phyloP scores from a whole-genome alignment of 2,888 invertebrate genomes.

The Autographa pulchrina region DNA sequence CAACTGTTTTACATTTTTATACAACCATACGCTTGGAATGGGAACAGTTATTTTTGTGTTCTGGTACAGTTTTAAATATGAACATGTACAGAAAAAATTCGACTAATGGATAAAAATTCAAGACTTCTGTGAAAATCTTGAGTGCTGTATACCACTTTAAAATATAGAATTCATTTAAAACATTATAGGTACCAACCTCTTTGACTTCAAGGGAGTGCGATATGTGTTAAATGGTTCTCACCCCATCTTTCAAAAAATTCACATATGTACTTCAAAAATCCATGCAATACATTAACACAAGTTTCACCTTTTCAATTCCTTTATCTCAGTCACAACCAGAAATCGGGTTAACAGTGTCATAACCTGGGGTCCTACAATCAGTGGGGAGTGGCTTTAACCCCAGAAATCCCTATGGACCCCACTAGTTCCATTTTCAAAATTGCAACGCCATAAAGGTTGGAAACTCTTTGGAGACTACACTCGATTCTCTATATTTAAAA shows the following conservation, averaged over 20 bases:
- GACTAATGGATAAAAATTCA: no score
- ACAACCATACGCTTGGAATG: neutral
- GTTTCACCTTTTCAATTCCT: constrained; percentile 32
- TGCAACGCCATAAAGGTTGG: constrained; percentile 73
- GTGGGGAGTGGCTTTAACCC: constrained; percentile 68
- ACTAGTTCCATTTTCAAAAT: constrained; percentile 80
- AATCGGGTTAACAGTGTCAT: constrained; percentile 78
- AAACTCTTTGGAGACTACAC: constrained; percentile 62
- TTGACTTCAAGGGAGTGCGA: no score
- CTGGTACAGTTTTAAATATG: no score
- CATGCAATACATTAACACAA: constrained; percentile 25
- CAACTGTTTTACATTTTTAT: constrained; percentile 13
- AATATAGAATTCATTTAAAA: no score
- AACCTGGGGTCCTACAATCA: constrained; percentile 75
- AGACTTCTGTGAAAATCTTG: no score
- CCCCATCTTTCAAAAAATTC: neutral
- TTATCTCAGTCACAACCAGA: constrained; percentile 54
- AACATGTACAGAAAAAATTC: no score
- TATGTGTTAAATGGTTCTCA: no score
- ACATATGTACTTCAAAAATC: neutral
- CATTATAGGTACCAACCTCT: no score
- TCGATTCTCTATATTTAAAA: constrained; percentile 62
- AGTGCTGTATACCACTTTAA: no score
- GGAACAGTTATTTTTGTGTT: neutral
- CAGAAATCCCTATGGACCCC: constrained; percentile 60